Evolutionary conservation across 1,140 invertebrate species (phyloP).

Genomic region (Diabrotica undecimpunctata): DNA sequence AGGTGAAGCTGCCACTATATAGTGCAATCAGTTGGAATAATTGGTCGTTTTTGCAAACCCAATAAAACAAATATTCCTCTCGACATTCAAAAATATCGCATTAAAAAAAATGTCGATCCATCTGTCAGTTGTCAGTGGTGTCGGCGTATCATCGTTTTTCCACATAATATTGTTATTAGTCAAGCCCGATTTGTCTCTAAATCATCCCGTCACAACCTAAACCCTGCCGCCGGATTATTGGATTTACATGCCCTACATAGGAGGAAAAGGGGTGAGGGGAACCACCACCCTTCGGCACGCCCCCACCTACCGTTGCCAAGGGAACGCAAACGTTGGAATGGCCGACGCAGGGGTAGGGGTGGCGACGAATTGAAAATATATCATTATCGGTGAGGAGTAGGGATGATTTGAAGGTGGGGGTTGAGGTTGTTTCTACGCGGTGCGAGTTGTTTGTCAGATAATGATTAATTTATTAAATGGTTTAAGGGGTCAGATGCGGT

Average conservation of each 20-base stretch:
- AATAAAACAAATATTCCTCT: slow-evolving; percentile 3
- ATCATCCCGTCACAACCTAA: slow-evolving; percentile 17
- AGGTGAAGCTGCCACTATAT: no score
- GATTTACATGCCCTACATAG: slow-evolving; percentile 5
- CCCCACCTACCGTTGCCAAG: slow-evolving; percentile 5
- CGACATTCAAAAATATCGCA: no score
- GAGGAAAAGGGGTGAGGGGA: background rate
- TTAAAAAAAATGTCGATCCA: no score
- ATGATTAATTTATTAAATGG: slow-evolving; percentile 13
- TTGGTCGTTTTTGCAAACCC: background rate
- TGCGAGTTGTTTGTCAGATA: slow-evolving; percentile 9
- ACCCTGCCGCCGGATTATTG: slow-evolving; percentile 11
- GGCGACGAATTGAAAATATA: background rate
- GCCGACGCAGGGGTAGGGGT: slow-evolving; percentile 3
- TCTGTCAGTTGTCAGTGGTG: no score
- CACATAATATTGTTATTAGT: slow-evolving; percentile 19
- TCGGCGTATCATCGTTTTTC: slow-evolving; percentile 3
- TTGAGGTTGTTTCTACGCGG: slow-evolving; percentile 5
- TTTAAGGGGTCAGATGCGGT: slow-evolving; percentile 6
- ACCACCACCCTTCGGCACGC: background rate
- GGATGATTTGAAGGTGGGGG: background rate
- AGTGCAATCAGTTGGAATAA: background rate
- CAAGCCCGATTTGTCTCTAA: slow-evolving; percentile 15
- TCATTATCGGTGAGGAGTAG: background rate
- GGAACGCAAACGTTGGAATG: slow-evolving; percentile 5